Conservation (phyloP, 2,888 invertebrate genomes). For the Arge pagana region DNA sequence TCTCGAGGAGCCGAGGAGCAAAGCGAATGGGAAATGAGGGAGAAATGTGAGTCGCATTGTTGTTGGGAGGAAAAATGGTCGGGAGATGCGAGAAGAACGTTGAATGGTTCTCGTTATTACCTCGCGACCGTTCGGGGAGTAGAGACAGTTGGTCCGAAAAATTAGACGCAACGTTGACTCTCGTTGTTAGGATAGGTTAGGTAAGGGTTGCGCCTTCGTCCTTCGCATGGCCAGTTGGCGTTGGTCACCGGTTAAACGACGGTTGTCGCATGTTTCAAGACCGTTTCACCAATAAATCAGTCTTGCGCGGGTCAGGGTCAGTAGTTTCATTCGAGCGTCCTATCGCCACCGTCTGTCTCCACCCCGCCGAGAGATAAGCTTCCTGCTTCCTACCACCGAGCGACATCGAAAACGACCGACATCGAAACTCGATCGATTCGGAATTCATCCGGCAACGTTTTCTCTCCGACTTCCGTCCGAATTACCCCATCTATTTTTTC, state of each 20-base stretch:
- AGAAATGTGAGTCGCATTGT: conserved; percentile 4
- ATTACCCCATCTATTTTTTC: too few relatives aligned
- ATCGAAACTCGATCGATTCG: too few relatives aligned
- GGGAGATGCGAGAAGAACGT: conserved; percentile 38
- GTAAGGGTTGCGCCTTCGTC: conserved; percentile 44
- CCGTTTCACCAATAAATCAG: conserved; percentile 26
- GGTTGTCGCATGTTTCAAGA: conserved; percentile 20
- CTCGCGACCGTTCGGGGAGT: conserved; percentile 31
- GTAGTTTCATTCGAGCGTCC: neutral
- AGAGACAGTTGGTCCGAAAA: conserved; percentile 17
- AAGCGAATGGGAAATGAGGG: neutral
- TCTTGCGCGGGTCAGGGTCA: conserved; percentile 24
- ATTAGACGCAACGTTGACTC: conserved; percentile 14
- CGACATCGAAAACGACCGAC: too few relatives aligned
- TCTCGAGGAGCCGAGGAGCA: neutral
- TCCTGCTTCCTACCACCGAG: too few relatives aligned
- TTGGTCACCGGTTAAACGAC: conserved; percentile 16
- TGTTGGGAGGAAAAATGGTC: conserved; percentile 15
- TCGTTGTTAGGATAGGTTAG: conserved; percentile 33
- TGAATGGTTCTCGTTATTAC: conserved; percentile 47
- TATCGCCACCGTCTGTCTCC: conserved; percentile 24
- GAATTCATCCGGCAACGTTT: too few relatives aligned
- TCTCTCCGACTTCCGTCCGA: too few relatives aligned
- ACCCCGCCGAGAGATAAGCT: too few relatives aligned
- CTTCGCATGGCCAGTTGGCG: conserved; percentile 15